Evolutionary conservation across 2,888 invertebrate genomes (phyloP).

Genomic region (Adelphocoris suturalis): DNA sequence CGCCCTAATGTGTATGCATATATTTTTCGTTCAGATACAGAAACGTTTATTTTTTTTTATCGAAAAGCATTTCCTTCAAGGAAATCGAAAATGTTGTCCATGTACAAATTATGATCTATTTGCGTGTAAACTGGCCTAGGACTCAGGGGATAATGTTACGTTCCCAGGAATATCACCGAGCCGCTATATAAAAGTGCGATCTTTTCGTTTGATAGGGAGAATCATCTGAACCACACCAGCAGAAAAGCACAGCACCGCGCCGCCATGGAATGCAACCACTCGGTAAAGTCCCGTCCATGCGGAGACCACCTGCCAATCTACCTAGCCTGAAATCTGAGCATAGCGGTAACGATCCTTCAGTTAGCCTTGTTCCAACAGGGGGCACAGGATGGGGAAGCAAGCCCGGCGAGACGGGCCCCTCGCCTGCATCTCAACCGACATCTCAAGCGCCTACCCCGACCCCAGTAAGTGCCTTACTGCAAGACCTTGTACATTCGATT

Average conservation of each 20-base stretch:
- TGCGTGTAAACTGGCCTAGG: no score
- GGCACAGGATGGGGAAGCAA: constrained; percentile 89
- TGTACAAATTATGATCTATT: no score
- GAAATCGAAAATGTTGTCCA: no score
- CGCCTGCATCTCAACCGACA: constrained; percentile 72
- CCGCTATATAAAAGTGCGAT: no score
- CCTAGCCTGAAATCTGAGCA: constrained; percentile 99
- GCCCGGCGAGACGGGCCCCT: constrained; percentile 79
- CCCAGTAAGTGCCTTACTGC: constrained; percentile 74
- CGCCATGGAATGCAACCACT: constrained; percentile 99
- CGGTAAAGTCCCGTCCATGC: constrained; percentile 98
- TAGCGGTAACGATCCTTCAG: constrained; percentile 87
- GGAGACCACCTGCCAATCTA: constrained; percentile 98
- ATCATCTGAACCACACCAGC: constrained; percentile 91
- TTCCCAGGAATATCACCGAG: no score
- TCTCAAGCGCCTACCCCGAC: constrained; percentile 73
- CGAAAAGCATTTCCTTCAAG: no score
- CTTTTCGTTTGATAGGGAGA: constrained; percentile 83
- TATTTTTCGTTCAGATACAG: no score
- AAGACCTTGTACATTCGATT: neutral
- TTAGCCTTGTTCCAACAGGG: constrained; percentile 88
- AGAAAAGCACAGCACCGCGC: constrained; percentile 92
- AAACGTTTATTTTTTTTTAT: no score
- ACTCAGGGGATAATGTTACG: no score
- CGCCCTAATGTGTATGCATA: no score